A percentile compares a stretch with the other conserved stretches of the same genome.
Evolutionary conservation across 2,113 vertebrate genomes (phyloP).

Genomic region (Thamnaconus septentrionalis): DNA sequence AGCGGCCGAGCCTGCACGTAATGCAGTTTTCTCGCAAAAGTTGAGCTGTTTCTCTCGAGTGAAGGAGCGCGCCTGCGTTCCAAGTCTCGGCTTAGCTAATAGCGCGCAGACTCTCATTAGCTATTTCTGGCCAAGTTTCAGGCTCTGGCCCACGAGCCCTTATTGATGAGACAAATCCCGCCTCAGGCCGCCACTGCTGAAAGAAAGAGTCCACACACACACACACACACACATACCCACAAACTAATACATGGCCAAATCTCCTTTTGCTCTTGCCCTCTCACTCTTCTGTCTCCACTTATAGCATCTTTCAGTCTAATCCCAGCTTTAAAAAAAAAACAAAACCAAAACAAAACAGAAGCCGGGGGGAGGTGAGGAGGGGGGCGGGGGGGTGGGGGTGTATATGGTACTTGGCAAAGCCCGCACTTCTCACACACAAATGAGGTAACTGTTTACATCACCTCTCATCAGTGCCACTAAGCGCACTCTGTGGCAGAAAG

Average conservation of each 20-base stretch:
- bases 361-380: too few relatives aligned
- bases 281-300: neutral
- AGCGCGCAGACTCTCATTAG: conserved; percentile 62
- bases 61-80: conserved; percentile 66
- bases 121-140: conserved; percentile 54
- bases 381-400: conserved; percentile 16
- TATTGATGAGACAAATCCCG: conserved; percentile 54
- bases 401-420: conserved; percentile 31
- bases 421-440: conserved; percentile 34
- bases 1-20: conserved; percentile 3
- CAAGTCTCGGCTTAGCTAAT: conserved; percentile 59
- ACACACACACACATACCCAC: neutral
- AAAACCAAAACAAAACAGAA: too few relatives aligned
- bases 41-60: conserved; percentile 47
- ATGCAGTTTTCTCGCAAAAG: conserved; percentile 31
- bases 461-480: conserved; percentile 2
- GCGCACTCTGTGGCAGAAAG: conserved; percentile 33
- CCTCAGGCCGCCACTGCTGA: neutral
- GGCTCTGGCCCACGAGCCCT: conserved; percentile 52
- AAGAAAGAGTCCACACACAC: neutral
- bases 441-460: conserved; percentile 42
- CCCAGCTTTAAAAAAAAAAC: neutral
- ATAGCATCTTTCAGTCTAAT: conserved; percentile 13
- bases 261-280: neutral
- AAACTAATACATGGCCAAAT: conserved; percentile 1